Percentiles rank a stretch among this genome's conserved stretches.
Evolutionary conservation across 2,113 vertebrate genomes (phyloP).

Genomic region (Lepisosteus osseus): DNA sequence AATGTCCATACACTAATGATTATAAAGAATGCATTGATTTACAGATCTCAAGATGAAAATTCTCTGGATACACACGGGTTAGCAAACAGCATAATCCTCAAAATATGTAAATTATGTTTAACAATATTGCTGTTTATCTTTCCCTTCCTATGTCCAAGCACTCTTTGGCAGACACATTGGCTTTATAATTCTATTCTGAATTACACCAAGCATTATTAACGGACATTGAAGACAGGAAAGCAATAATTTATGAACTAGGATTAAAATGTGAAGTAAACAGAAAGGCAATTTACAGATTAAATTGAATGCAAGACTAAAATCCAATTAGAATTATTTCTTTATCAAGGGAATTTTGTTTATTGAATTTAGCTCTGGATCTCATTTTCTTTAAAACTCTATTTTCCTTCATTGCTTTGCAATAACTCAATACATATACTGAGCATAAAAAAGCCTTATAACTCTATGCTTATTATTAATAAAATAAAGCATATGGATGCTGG

Average conservation of each 20-base stretch:
- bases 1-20: not conserved
- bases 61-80: not conserved
- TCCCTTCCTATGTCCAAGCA: not conserved
- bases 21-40: too few relatives aligned
- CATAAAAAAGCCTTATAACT: too few relatives aligned
- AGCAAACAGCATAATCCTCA: not conserved
- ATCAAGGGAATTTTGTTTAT: conserved; percentile 4
- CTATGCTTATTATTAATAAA: too few relatives aligned
- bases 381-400: too few relatives aligned
- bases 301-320: conserved; percentile 15
- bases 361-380: too few relatives aligned
- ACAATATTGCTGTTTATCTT: not conserved
- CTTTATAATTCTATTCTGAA: not conserved
- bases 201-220: not conserved
- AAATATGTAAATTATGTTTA: not conserved
- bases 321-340: conserved; percentile 7
- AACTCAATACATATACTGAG: too few relatives aligned
- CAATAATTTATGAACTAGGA: not conserved
- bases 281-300: conserved; percentile 2
- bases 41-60: too few relatives aligned
- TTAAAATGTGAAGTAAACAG: not conserved
- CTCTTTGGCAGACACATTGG: too few relatives aligned
- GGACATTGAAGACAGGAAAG: not conserved
- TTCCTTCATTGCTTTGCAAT: too few relatives aligned
- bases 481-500: too few relatives aligned